These are phyloP conservation scores for Psephotus haematonotus DNA, from an alignment of 2,113 vertebrate genomes.

Conservation along the genomic window DNA sequence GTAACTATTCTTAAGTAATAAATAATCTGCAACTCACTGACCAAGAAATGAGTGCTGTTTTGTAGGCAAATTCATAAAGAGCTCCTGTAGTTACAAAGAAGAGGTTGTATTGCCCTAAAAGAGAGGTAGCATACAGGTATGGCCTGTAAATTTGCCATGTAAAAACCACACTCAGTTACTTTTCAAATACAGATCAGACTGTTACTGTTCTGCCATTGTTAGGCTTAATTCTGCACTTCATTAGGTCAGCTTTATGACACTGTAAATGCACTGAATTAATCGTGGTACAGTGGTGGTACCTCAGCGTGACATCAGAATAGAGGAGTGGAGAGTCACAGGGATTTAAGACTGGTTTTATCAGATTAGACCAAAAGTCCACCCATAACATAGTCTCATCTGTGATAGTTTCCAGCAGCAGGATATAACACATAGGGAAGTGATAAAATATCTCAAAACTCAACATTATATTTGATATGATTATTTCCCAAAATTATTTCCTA, in stretches of 20 bases:
- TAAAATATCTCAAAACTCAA: background rate
- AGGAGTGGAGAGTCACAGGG: background rate
- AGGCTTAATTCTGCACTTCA: background rate
- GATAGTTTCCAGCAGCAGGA: background rate
- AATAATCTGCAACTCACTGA: constrained; percentile 32
- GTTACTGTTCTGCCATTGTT: background rate
- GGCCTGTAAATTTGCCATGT: background rate
- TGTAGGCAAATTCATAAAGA: background rate
- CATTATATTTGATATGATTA: background rate
- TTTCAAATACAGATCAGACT: background rate
- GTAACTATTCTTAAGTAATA: constrained; percentile 47
- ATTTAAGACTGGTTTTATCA: background rate
- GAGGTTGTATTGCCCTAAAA: background rate
- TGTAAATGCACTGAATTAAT: constrained; percentile 11
- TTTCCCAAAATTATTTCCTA: background rate
- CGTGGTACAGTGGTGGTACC: background rate
- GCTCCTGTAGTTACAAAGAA: constrained; percentile 25
- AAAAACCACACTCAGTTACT: background rate
- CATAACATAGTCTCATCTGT: background rate
- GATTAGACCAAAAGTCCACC: background rate
- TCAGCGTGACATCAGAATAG: background rate
- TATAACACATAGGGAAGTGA: background rate
- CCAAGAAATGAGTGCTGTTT: constrained; percentile 29
- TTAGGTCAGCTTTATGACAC: background rate
- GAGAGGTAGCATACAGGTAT: background rate